Base-by-base conservation (phyloP, 2,888 invertebrate genomes). In the Stictocephala bisonia region DNA sequence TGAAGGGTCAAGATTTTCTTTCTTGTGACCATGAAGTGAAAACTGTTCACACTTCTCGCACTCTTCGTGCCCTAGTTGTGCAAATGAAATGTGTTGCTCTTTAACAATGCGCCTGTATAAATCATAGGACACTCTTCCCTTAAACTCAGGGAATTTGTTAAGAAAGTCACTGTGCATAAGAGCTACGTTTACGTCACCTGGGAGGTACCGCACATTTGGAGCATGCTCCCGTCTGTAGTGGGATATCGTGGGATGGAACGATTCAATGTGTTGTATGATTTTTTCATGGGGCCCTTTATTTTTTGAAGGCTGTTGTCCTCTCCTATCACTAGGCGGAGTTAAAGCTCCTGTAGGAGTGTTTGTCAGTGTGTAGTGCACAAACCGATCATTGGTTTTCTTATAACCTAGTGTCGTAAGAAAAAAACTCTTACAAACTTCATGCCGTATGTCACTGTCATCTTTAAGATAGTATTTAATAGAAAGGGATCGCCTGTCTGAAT, bases 181-280 rank as follows among this genome's bases (percentile, higher is more conserved):
- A 22, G 2, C 24, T 27, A 73, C 73, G 15, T 40, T n/a, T 56
- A 75, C 44, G 58, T 75, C 76, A 44, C 69, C 64, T 22, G 79
- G 77, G 26, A 77, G 72, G 68, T 78, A 77, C 40, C 64, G 41
- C 31, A 71, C 35, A 58, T 78, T 75, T 3, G 77, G 77, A 26
- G 77, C 76, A 72, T 79, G 78, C 51, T 72, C 73, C 66, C 77
- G 48, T 40, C 78, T 64, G 56, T 79, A 76, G 66, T 78, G 78
- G 0, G 77, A 76, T 22, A 74, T 74, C 13, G 66, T 53, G 9
- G 77, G 76, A 51, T 67, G 31, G n/a, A n/a, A n/a, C n/a, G n/a
- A n/a, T n/a, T n/a, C n/a, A n/a, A 75, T 73, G 58, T 78, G 79
- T 24, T 71, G 24, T 7, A 35, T 58, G 11, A 78, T 74, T 41